These are phyloP conservation scores for Plectropomus leopardus DNA, from an alignment of 2,113 vertebrate genomes.

Conservation along the genomic window DNA sequence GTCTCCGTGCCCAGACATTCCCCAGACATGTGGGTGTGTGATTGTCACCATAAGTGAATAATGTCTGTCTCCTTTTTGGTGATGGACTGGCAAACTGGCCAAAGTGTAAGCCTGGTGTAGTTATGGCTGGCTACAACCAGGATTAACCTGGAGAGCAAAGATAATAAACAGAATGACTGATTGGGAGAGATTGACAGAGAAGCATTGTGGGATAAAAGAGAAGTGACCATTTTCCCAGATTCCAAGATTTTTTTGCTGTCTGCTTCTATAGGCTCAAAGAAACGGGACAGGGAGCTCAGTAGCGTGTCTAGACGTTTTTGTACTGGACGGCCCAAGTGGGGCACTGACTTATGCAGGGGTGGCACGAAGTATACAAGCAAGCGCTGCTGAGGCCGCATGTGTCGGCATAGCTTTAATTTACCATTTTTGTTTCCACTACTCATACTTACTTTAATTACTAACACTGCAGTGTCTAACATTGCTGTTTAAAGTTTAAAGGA, in stretches of 20 bases:
- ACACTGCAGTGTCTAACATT: too few relatives aligned
- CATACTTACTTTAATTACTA: too few relatives aligned
- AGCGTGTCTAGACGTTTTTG: too few relatives aligned
- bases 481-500: too few relatives aligned
- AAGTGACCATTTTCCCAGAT: constrained; percentile 1
- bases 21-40: constrained; percentile 46
- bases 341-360: too few relatives aligned
- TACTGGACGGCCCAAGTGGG: too few relatives aligned
- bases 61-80: constrained; percentile 27
- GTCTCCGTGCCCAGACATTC: constrained; percentile 25
- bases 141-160: constrained; percentile 30
- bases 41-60: constrained; percentile 12
- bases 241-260: not conserved
- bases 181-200: not conserved
- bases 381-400: too few relatives aligned
- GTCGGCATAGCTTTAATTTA: too few relatives aligned
- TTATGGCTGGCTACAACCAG: not conserved
- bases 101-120: constrained; percentile 26
- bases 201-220: not conserved
- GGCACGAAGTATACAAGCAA: too few relatives aligned
- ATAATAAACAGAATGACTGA: constrained; percentile 36
- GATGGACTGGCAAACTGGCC: constrained; percentile 46
- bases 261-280: not conserved
- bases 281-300: not conserved
- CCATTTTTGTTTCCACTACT: too few relatives aligned